Evolutionary conservation across 1,140 invertebrate genomes (phyloP).

Genomic region (Drosophila nebulosa): DNA sequence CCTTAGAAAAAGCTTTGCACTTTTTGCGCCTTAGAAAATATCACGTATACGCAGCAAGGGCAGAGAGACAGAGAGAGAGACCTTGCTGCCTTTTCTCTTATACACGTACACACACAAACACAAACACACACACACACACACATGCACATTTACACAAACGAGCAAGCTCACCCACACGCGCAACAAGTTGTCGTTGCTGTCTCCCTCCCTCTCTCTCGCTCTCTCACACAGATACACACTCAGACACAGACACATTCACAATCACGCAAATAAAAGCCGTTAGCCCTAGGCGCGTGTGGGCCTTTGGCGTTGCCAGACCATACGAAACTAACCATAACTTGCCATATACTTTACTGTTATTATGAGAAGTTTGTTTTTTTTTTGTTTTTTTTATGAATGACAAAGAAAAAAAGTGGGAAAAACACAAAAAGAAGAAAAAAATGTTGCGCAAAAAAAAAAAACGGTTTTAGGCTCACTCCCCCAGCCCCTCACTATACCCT

Average conservation of each 20-base stretch:
- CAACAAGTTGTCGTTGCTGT: conserved; percentile 63
- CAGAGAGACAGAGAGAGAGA: conserved; percentile 35
- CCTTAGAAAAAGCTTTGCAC: conserved; percentile 47
- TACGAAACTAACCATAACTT: background rate
- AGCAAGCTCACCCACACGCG: conserved; percentile 41
- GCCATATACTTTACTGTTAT: conserved; percentile 41
- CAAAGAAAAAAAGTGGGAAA: conserved; percentile 26
- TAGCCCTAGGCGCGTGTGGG: conserved; percentile 28
- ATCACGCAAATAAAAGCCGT: conserved; percentile 21
- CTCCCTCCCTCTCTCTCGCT: conserved; percentile 11
- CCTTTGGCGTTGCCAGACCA: conserved; percentile 37
- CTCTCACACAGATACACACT: conserved; percentile 19
- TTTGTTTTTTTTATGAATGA: conserved; percentile 17
- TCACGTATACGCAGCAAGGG: conserved; percentile 45
- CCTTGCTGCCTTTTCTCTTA: conserved; percentile 25
- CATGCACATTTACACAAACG: conserved; percentile 36
- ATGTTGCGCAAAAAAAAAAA: conserved; percentile 43
- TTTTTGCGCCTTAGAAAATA: conserved; percentile 57
- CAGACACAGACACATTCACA: conserved; percentile 1
- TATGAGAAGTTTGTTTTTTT: conserved; percentile 21
- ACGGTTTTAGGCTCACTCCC: too few relatives aligned
- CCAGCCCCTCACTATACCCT: too few relatives aligned
- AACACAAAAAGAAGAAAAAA: conserved; percentile 8
- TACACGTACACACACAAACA: conserved; percentile 35
- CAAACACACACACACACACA: too few relatives aligned